These are phyloP conservation scores for Spisula solida DNA, from an alignment of 2,888 invertebrate genomes.

Conservation along the genomic window DNA sequence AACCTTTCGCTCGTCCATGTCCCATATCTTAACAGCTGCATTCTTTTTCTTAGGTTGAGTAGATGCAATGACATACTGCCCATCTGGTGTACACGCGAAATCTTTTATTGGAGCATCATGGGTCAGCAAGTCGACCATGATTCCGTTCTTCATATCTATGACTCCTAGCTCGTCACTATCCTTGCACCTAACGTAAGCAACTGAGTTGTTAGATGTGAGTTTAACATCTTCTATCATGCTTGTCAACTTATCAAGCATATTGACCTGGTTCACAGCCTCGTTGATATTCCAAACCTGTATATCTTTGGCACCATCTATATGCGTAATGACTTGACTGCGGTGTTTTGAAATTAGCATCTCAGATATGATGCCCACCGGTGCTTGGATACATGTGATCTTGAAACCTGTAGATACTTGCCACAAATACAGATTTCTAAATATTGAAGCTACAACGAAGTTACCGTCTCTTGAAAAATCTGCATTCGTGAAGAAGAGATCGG, in stretches of 20 bases:
- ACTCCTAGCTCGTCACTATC: conserved; percentile 86
- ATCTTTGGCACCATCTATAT: conserved; percentile 73
- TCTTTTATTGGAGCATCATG: conserved; percentile 83
- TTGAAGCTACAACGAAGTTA: conserved; percentile 82
- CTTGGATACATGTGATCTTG: conserved; percentile 82
- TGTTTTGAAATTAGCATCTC: conserved; percentile 79
- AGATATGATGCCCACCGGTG: conserved; percentile 85
- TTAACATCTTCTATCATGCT: conserved; percentile 81
- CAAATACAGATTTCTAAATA: conserved; percentile 86
- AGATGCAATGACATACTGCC: conserved; percentile 83
- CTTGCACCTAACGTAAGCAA: conserved; percentile 82
- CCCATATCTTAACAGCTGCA: conserved; percentile 84
- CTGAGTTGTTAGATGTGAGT: conserved; percentile 77
- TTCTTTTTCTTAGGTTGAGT: conserved; percentile 77
- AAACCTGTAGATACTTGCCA: conserved; percentile 81
- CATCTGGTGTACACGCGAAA: conserved; percentile 83
- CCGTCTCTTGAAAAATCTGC: conserved; percentile 85
- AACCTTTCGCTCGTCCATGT: conserved; percentile 81
- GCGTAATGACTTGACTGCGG: conserved; percentile 82
- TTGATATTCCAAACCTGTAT: conserved; percentile 85
- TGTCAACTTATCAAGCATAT: conserved; percentile 84
- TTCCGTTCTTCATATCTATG: conserved; percentile 84
- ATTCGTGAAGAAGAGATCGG: conserved; percentile 80
- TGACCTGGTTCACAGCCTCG: conserved; percentile 82
- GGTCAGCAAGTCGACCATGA: conserved; percentile 85